Conservation (phyloP, 2,797 vertebrate species). For the Tinamus major region DNA sequence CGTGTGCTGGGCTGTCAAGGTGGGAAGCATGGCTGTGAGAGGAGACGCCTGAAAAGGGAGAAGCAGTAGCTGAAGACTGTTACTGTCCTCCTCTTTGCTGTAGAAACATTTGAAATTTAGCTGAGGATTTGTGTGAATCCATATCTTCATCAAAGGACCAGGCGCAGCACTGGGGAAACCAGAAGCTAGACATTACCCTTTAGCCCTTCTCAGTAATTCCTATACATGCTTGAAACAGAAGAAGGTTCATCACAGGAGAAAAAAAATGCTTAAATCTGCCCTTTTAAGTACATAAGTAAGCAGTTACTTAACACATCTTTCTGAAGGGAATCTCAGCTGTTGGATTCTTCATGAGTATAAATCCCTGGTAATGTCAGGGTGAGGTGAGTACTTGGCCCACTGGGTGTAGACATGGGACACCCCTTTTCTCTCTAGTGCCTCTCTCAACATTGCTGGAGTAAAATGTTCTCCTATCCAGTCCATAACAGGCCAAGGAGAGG, state of each 20-base stretch:
- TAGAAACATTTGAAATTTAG: neutral
- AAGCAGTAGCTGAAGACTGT: neutral
- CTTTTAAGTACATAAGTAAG: neutral
- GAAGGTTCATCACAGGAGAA: neutral
- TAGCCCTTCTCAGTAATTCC: neutral
- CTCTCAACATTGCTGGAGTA: accelerated
- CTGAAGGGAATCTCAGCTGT: neutral
- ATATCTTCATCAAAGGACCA: neutral
- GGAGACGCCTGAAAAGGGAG: neutral
- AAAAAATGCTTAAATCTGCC: neutral
- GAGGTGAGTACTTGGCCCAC: neutral
- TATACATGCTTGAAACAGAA: neutral
- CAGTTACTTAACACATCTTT: neutral
- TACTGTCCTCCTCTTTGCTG: neutral
- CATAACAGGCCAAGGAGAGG: neutral
- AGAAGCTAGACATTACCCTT: neutral
- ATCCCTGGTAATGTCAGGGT: neutral
- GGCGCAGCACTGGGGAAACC: neutral
- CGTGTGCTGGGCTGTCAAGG: neutral
- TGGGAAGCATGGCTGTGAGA: neutral
- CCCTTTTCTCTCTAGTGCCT: neutral
- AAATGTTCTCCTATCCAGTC: neutral
- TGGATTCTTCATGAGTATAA: neutral
- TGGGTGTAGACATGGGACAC: neutral
- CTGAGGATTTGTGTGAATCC: neutral